phyloP scores from a whole-genome alignment of 2,797 vertebrate genomes.

The Cheirogaleus major region DNA sequence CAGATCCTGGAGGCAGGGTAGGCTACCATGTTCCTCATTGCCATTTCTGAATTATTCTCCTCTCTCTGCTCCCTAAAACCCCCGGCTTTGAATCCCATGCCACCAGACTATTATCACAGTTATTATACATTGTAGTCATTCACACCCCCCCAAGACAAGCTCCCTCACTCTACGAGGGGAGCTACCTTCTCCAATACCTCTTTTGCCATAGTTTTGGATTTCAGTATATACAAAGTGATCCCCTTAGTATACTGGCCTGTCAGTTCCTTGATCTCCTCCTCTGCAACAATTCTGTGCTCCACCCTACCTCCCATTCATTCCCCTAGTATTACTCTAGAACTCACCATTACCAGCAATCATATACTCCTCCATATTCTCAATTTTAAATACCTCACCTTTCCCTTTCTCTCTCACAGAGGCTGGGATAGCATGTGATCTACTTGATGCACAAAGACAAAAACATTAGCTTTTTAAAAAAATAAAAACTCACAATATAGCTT shows the following conservation, averaged over 20 bases:
- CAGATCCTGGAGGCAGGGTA: neutral
- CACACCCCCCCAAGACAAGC: neutral
- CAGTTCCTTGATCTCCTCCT: neutral
- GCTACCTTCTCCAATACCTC: neutral
- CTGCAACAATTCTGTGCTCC: neutral
- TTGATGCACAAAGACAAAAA: neutral
- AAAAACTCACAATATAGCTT: neutral
- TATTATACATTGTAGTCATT: neutral
- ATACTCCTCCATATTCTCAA: neutral
- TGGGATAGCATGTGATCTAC: neutral
- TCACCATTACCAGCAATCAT: neutral
- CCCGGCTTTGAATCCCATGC: neutral
- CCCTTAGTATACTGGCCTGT: neutral
- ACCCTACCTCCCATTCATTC: neutral
- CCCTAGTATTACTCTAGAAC: neutral
- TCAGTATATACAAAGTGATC: neutral
- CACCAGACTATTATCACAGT: neutral
- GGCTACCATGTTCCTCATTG: neutral
- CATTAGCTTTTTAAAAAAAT: neutral
- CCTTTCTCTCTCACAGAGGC: neutral
- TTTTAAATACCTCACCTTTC: neutral
- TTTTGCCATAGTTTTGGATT: neutral
- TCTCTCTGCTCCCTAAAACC: neutral
- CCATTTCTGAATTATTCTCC: neutral
- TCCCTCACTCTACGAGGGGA: neutral